Conservation (phyloP, 2,888 invertebrate species). For the Metopia argyrocephala region DNA sequence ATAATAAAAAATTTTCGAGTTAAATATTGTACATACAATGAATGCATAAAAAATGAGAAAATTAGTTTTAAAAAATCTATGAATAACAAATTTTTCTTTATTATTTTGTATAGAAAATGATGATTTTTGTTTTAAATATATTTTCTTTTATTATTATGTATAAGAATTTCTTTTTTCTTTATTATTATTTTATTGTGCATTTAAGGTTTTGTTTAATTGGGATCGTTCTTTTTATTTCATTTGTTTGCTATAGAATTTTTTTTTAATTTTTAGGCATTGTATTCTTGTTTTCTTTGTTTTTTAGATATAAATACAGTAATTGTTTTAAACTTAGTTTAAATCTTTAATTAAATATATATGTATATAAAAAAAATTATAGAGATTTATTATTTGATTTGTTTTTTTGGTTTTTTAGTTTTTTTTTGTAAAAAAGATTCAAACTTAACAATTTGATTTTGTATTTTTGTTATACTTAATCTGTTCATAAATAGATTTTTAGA, state of each 20-base stretch:
- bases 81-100: conserved; percentile 34
- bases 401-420: conserved; percentile 39
- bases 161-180: too few relatives aligned
- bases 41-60: too few relatives aligned
- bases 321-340: conserved; percentile 66
- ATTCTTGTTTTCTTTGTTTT: conserved; percentile 68
- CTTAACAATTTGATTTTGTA: conserved; percentile 67
- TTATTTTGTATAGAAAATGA: conserved; percentile 36
- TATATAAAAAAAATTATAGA: conserved; percentile 68
- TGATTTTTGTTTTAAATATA: conserved; percentile 66
- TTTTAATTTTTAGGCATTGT: conserved; percentile 66
- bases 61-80: conserved; percentile 29
- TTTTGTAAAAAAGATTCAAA: conserved; percentile 69
- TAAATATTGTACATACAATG: conserved; percentile 47
- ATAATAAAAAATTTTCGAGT: conserved; percentile 20
- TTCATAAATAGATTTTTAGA: conserved; percentile 36
- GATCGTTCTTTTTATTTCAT: conserved; percentile 44
- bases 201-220: conserved; percentile 70
- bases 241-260: conserved; percentile 53
- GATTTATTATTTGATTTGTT: conserved; percentile 66
- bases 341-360: conserved; percentile 68
- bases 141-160: conserved; percentile 69
- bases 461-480: conserved; percentile 41
- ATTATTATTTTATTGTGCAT: conserved; percentile 76
- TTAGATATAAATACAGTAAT: conserved; percentile 54